Evolutionary conservation across 2,113 vertebrate species (phyloP), one percentile per base, ranked within the genome.

Genomic region (Cyprinus carpio): DNA sequence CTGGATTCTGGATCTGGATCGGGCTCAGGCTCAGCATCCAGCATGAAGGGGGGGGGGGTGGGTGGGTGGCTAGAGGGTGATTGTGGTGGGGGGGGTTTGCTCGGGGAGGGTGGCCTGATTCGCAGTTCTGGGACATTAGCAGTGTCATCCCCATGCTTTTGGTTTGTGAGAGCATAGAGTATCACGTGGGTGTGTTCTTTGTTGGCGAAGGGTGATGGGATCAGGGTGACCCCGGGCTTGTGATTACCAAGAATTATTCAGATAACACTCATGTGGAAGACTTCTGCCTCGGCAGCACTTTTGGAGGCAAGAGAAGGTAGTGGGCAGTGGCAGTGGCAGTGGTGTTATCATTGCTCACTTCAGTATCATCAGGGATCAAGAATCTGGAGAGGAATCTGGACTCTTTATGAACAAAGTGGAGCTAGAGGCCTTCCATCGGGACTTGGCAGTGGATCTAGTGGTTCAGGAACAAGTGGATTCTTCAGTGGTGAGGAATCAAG

Each of bases 221-320:
- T 93, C 92, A 31, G n/a, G 93, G 86, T n/a, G n/a, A n/a, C 10
- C n/a, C n/a, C n/a, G n/a, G n/a, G n/a, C 43, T 23, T 1, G 77
- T 94, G 34, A 88, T 49, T 91, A 91, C 82, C 82, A 81, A 2
- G 85, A 85, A 75, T n/a, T 77, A 31, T 69, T 82, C 75, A 7
- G 88, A 89, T 10, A n/a, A 20, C 85, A 18, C 51, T 85, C 25
- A 93, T 93, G 0, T 91, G 89, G 46, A 89, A 90, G 4, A 83
- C 85, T 5, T 93, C 92, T 25, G 75, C 80, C 27, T 92, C 92
- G 91, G 87, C 81, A 85, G 25, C 2, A 83, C 46, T n/a, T 13
- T 79, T 92, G 56, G 93, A 94, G 81, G 89, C 84, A 29, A 89
- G 85, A 46, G 87, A 89, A 12, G 92, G 87, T 25, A n/a, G n/a